phyloP scores from a whole-genome alignment of 1,140 invertebrate species.

The Drosophila arizonae region DNA sequence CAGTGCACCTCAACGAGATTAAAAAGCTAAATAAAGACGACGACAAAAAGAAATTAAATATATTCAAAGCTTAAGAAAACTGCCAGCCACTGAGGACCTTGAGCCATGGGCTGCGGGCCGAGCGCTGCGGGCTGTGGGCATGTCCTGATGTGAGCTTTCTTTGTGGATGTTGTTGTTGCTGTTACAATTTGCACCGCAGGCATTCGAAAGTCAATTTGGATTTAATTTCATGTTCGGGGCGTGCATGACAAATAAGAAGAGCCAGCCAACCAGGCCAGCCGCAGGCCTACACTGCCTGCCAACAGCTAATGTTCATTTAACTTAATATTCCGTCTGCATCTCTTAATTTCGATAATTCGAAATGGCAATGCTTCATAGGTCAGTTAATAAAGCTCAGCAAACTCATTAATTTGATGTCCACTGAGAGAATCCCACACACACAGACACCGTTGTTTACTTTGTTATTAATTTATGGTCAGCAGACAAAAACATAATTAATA shows the following conservation, averaged over 20 bases:
- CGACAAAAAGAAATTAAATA: conserved; percentile 31
- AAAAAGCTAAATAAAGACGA: conserved; percentile 47
- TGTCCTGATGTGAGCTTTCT: conserved; percentile 11
- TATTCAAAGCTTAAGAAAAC: conserved; percentile 32
- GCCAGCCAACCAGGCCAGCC: conserved; percentile 28
- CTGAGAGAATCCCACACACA: conserved; percentile 25
- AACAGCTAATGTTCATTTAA: not conserved
- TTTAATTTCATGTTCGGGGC: conserved; percentile 51
- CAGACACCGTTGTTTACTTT: conserved; percentile 8
- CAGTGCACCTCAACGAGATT: conserved; percentile 47
- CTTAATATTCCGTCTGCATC: conserved; percentile 9
- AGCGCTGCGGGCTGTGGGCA: not conserved
- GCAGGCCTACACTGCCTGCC: conserved; percentile 3
- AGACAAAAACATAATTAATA: conserved; percentile 68
- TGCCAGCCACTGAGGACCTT: not conserved
- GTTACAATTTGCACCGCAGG: conserved; percentile 45
- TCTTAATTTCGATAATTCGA: conserved; percentile 59
- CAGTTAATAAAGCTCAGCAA: conserved; percentile 56
- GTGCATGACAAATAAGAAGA: conserved; percentile 58
- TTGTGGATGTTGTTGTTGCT: conserved; percentile 23
- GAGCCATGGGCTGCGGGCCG: not conserved
- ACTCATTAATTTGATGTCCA: conserved; percentile 56
- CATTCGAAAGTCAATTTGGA: conserved; percentile 59
- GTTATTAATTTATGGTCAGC: conserved; percentile 69
- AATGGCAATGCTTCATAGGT: conserved; percentile 20